A percentile compares a stretch with the other conserved stretches of the same genome.
phyloP scores from a whole-genome alignment of 2,888 invertebrate genomes.

The Callimorpha dominula region DNA sequence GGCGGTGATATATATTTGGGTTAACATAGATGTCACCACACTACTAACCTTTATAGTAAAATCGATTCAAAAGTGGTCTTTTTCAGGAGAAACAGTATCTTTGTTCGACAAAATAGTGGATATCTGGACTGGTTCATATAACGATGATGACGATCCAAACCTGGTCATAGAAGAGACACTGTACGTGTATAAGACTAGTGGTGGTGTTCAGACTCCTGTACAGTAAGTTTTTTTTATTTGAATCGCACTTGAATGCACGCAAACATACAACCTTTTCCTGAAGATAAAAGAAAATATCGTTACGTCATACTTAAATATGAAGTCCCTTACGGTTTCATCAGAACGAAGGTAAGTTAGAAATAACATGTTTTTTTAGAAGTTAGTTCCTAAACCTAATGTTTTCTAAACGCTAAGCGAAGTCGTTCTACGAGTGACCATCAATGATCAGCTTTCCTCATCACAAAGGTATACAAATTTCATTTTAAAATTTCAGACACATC shows the following conservation, averaged over 20 bases:
- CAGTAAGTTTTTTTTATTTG: slow-evolving; percentile 15
- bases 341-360: too few relatives aligned
- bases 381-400: too few relatives aligned
- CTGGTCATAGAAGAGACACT: background rate
- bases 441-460: background rate
- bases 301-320: too few relatives aligned
- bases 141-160: background rate
- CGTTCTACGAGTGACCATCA: background rate
- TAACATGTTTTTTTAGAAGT: too few relatives aligned
- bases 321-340: too few relatives aligned
- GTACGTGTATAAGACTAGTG: slow-evolving; percentile 10
- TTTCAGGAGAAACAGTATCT: slow-evolving; percentile 6
- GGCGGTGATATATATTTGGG: background rate
- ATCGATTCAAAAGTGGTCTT: background rate
- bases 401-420: too few relatives aligned
- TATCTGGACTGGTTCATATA: slow-evolving; percentile 10
- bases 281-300: too few relatives aligned
- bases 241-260: background rate
- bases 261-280: too few relatives aligned
- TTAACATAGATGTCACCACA: background rate
- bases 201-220: slow-evolving; percentile 13
- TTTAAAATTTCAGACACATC: slow-evolving; percentile 10
- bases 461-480: background rate
- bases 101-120: slow-evolving; percentile 20
- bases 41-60: background rate